Base-by-base conservation (phyloP, 2,888 invertebrate species). In the Spisula solida region DNA sequence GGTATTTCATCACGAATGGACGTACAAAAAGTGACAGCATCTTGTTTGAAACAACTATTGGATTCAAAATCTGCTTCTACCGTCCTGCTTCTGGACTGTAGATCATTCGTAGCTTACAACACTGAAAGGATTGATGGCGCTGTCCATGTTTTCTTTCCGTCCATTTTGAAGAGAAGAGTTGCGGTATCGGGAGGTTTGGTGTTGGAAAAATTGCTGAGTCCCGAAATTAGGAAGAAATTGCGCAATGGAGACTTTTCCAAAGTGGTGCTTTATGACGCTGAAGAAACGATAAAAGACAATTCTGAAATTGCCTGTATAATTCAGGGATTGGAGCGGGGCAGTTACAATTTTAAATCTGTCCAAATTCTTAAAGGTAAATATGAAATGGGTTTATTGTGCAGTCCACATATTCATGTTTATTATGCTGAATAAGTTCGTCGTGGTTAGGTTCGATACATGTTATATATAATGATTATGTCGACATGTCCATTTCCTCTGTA, bases 61-160 rank as follows among this genome's bases (percentile, higher is more conserved):
- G 85, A 85, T 14, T 51, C 85, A 0, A 55, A 86, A 31, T 4
- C 51, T 16, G 66, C 86, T 6, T 31, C 75, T 10, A 87, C 78
- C 20, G 2, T 79, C 0, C 47, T 95, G 12, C 86, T 95, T 81
- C 89, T 96, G n/a, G 96, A 96, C 92, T 94, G 94, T 79, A 91
- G 95, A n/a, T 93, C 95, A 12, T 95, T 94, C 82, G 89, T 95
- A 89, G 93, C 94, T 25, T 96, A 93, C 90, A 95, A 94, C 89
- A 90, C 90, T 18, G 94, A 94, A 56, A 94, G 95, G 66, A 94
- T 96, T 29, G 83, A 86, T 0, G 93, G 95, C 10, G 94, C 96
- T 25, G 92, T 93, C 14, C 95, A 96, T 87, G 93, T 95, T 10
- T 95, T 94, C 89, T 96, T 94, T 84, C 96, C 96, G 29, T 95